Evolutionary conservation across 2,113 vertebrate genomes (phyloP).

Genomic region (Neofelis nebulosa): DNA sequence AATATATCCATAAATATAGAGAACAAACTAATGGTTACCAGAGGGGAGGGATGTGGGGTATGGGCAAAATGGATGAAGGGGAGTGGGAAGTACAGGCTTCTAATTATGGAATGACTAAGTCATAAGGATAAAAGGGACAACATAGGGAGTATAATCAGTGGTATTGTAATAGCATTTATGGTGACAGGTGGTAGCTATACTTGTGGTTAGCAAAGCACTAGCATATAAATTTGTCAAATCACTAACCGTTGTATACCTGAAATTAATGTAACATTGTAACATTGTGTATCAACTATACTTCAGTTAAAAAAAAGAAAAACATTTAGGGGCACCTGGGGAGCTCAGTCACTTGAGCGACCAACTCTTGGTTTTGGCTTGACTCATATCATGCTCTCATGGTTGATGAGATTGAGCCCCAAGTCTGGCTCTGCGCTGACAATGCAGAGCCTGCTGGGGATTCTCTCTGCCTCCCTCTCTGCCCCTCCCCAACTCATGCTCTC

Average conservation of each 20-base stretch:
- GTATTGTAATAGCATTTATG: background rate
- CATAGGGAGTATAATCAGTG: background rate
- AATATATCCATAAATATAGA: background rate
- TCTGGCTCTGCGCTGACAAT: too few relatives aligned
- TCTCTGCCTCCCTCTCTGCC: too few relatives aligned
- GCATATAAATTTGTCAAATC: background rate
- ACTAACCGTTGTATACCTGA: background rate
- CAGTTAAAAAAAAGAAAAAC: background rate
- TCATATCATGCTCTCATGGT: too few relatives aligned
- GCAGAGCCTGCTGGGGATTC: too few relatives aligned
- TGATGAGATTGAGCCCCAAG: too few relatives aligned
- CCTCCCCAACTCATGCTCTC: too few relatives aligned
- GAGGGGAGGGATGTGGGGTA: background rate
- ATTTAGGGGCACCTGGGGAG: too few relatives aligned
- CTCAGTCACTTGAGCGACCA: too few relatives aligned
- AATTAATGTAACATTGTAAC: background rate
- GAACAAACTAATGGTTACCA: background rate
- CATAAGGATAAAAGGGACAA: background rate
- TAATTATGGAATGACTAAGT: background rate
- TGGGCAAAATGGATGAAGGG: background rate
- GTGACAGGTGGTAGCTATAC: background rate
- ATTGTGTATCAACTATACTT: background rate
- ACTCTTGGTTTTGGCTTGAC: too few relatives aligned
- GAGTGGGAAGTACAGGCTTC: background rate
- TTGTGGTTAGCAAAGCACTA: background rate